These are phyloP conservation scores for Pteronotus mesoamericanus DNA, from an alignment of 2,797 vertebrate genomes.

Conservation along the genomic window DNA sequence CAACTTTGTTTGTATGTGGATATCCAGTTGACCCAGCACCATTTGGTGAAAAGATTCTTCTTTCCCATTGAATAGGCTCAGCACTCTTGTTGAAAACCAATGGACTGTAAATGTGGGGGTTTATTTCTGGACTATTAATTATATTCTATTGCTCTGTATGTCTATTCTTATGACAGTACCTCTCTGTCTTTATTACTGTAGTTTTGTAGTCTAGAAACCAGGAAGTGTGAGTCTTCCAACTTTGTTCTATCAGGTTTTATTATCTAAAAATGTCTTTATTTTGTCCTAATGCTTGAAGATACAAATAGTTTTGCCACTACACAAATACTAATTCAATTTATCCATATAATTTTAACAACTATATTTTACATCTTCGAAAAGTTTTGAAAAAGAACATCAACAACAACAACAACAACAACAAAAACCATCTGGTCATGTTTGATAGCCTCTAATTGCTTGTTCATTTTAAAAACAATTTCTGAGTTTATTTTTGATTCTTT, in stretches of 20 bases:
- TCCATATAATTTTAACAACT: not conserved
- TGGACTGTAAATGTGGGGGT: not conserved
- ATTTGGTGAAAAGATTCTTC: not conserved
- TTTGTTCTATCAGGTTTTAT: not conserved
- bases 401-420: not conserved
- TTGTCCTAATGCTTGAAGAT: not conserved
- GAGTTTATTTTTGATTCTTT: not conserved
- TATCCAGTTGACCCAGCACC: not conserved
- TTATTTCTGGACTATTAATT: not conserved
- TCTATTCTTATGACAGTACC: not conserved
- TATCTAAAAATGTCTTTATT: not conserved
- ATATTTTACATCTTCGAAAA: not conserved
- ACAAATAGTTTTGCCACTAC: not conserved
- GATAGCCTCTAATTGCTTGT: not conserved
- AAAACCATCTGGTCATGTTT: not conserved
- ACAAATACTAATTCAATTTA: not conserved
- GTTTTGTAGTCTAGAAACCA: not conserved
- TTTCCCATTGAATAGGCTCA: not conserved
- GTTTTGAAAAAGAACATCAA: not conserved
- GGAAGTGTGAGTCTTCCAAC: not conserved
- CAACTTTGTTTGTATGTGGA: not conserved
- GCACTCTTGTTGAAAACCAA: not conserved
- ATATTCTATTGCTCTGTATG: not conserved
- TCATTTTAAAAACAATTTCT: not conserved
- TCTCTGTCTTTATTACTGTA: not conserved